Evolutionary conservation across 2,797 vertebrate species (phyloP).

Genomic region (Telmatherina bonti): DNA sequence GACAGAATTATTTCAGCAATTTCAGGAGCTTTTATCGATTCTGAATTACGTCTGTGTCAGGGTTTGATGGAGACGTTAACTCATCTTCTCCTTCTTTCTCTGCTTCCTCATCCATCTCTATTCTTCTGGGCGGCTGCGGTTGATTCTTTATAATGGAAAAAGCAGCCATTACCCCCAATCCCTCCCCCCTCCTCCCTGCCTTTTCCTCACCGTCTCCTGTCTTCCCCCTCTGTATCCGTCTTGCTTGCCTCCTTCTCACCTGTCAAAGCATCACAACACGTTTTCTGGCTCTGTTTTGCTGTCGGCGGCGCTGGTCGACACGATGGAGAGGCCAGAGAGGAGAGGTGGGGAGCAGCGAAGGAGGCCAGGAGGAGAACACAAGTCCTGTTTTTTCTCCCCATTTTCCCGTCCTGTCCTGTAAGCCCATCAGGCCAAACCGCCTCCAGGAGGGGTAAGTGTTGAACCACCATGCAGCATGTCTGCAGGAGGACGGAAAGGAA

Average conservation of each 20-base stretch:
- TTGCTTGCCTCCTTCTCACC: constrained; percentile 55
- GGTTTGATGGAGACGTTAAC: constrained; percentile 57
- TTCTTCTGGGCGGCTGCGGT: constrained; percentile 52
- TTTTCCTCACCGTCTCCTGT: constrained; percentile 21
- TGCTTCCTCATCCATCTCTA: constrained; percentile 59
- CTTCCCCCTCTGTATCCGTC: constrained; percentile 11
- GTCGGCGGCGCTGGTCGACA: constrained; percentile 87
- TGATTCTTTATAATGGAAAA: constrained; percentile 75
- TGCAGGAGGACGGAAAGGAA: background rate
- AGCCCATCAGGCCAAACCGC: constrained; percentile 23
- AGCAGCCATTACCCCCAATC: constrained; percentile 10
- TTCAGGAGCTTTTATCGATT: constrained; percentile 50
- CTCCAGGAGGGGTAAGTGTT: constrained; percentile 60
- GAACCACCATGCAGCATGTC: constrained; percentile 47
- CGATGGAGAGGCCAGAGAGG: constrained; percentile 83
- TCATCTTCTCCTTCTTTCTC: constrained; percentile 43
- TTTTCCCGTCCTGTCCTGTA: background rate
- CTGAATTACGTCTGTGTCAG: constrained; percentile 22
- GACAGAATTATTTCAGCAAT: constrained; percentile 74
- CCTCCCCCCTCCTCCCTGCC: constrained; percentile 18
- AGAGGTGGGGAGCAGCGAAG: constrained; percentile 1
- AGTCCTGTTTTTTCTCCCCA: background rate
- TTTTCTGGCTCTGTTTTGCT: constrained; percentile 78
- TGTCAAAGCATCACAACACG: constrained; percentile 82
- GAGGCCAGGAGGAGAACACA: background rate